These are phyloP conservation scores for Drosophila siamana DNA, from an alignment of 2,888 invertebrate genomes.

Conservation along the genomic window DNA sequence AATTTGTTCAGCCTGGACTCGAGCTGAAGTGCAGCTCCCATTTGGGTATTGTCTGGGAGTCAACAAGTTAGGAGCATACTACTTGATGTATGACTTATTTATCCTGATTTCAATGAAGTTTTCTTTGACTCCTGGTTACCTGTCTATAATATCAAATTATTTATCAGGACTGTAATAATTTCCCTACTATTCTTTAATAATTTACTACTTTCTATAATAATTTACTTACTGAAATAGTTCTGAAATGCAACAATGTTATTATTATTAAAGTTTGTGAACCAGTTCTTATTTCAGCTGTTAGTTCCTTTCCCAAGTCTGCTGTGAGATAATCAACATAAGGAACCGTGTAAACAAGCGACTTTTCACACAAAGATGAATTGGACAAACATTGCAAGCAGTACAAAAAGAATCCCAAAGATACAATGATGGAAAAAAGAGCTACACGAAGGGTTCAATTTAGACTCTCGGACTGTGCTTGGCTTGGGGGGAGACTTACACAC, in stretches of 20 bases:
- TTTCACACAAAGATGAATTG: slow-evolving; percentile 54
- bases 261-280: neutral
- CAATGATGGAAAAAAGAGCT: slow-evolving; percentile 10
- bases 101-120: neutral
- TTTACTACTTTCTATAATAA: too few species aligned
- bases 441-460: slow-evolving; percentile 16
- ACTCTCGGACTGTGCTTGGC: slow-evolving; percentile 2
- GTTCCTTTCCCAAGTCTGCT: neutral
- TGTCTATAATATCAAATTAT: too few species aligned
- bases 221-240: too few species aligned
- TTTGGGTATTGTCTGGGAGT: neutral
- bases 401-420: slow-evolving; percentile 15
- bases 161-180: too few species aligned
- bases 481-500: slow-evolving; percentile 19
- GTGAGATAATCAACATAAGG: slow-evolving; percentile 16
- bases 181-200: too few species aligned
- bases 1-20: slow-evolving; percentile 39
- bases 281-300: neutral
- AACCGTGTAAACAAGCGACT: slow-evolving; percentile 33
- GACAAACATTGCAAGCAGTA: slow-evolving; percentile 36
- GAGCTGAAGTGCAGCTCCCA: neutral
- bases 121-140: neutral
- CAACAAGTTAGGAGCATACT: slow-evolving; percentile 5
- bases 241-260: neutral
- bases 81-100: neutral